Base-by-base conservation (phyloP, 2,797 vertebrate genomes). In the Pseudomugil tenellus region DNA sequence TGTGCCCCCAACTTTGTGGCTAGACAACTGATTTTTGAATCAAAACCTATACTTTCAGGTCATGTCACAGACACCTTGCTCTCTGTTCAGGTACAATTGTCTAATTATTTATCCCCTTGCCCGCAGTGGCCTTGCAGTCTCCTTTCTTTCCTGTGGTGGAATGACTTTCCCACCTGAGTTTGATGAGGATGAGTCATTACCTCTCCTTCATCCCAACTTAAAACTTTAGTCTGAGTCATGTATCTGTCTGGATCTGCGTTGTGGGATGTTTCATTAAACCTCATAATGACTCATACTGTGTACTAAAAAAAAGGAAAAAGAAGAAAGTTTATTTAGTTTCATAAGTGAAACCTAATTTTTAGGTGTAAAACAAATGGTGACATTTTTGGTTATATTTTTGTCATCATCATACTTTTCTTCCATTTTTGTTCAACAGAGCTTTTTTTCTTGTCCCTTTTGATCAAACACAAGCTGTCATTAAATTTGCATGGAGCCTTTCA, bases 31-130 rank as follows among this genome's bases (percentile, higher is more conserved):
- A 68, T 68, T 75, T 77, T 76, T 65, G 63, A 86, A 83, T 80
- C 67, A 70, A 79, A 60, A 67, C 57, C 59, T 37, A 60, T 49
- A 67, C 68, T 74, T 77, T 77, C 35, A 70, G 79, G 84, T 76
- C 69, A 58, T 72, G 76, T 80, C 79, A 79, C 49, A 62, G 72
- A 74, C 74, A 76, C 69, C 63, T 78, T 39, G 51, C 66, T 72
- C 58, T 74, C 39, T 83, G 64, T 65, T 83, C 61, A 59, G 70
- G 37, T 77, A 60, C 70, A 71, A 66, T 76, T 72, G 77, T 84
- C 61, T 79, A 80, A 77, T 86, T 85, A 84, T 88, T 83, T 83
- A 77, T 81, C 68, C 53, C 60, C 62, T 55, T 76, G 34, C 51
- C 62, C 67, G 69, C 68, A 74, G 56, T 74, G 82, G 77, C 79